phyloP scores from a whole-genome alignment of 2,888 invertebrate genomes.

The Epiblema foenella region DNA sequence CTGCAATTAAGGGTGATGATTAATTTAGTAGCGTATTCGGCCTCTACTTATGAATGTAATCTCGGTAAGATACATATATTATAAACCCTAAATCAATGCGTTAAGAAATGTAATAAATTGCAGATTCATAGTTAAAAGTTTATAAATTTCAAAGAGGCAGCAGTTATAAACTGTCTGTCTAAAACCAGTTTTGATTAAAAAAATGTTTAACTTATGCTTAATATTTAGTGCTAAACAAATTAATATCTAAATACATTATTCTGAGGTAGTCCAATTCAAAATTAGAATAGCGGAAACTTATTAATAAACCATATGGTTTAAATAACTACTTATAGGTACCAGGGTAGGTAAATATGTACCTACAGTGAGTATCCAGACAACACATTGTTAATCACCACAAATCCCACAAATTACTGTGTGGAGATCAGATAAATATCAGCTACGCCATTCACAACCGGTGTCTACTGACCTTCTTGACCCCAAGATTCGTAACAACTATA shows the following conservation, averaged over 20 bases:
- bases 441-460: neutral
- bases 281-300: too few relatives aligned
- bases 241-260: too few relatives aligned
- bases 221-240: too few relatives aligned
- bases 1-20: constrained; percentile 44
- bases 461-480: neutral
- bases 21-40: constrained; percentile 26
- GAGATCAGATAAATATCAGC: constrained; percentile 15
- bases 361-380: neutral
- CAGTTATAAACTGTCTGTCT: neutral
- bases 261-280: too few relatives aligned
- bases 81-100: neutral
- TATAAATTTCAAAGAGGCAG: neutral
- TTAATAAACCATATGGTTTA: neutral
- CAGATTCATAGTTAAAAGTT: neutral
- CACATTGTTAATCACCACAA: constrained; percentile 4
- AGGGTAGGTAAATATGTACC: neutral
- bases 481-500: neutral
- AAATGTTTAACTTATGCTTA: too few relatives aligned
- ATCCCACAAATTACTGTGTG: constrained; percentile 21
- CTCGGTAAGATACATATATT: neutral
- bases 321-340: neutral
- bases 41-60: constrained; percentile 32
- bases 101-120: neutral
- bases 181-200: neutral